phyloP scores from a whole-genome alignment of 1,140 invertebrate species.

The Pachypsylla venusta region DNA sequence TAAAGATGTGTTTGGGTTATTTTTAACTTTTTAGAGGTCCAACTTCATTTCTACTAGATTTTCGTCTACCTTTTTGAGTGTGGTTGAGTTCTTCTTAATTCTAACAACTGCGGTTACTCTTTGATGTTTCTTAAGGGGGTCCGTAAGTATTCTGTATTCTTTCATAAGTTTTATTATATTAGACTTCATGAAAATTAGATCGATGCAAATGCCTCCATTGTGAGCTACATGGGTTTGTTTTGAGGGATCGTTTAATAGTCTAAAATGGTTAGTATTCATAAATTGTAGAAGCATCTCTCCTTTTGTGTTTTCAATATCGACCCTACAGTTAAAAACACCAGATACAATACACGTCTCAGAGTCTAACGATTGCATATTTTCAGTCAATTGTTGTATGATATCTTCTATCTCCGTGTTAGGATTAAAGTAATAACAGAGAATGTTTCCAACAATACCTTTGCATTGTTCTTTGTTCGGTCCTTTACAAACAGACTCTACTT shows the following conservation, averaged over 20 bases:
- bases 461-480: too few species aligned
- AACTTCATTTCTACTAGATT: neutral
- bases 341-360: neutral
- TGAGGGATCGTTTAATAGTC: neutral
- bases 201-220: conserved; percentile 1
- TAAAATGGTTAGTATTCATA: neutral
- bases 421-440: neutral
- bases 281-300: neutral
- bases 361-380: neutral
- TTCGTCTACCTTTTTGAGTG: neutral
- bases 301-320: neutral
- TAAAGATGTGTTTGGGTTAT: neutral
- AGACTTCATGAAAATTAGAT: neutral
- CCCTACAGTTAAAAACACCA: neutral
- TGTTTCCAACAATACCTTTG: too few species aligned
- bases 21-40: neutral
- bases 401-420: neutral
- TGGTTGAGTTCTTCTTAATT: neutral
- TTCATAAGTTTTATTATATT: neutral
- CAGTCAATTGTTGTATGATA: neutral
- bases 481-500: too few species aligned
- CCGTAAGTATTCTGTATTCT: neutral
- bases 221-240: neutral
- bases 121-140: conserved; percentile 7
- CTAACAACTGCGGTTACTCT: neutral